phyloP scores from a whole-genome alignment of 92 coral and sea anemone species.

The Desmophyllum pertusum region DNA sequence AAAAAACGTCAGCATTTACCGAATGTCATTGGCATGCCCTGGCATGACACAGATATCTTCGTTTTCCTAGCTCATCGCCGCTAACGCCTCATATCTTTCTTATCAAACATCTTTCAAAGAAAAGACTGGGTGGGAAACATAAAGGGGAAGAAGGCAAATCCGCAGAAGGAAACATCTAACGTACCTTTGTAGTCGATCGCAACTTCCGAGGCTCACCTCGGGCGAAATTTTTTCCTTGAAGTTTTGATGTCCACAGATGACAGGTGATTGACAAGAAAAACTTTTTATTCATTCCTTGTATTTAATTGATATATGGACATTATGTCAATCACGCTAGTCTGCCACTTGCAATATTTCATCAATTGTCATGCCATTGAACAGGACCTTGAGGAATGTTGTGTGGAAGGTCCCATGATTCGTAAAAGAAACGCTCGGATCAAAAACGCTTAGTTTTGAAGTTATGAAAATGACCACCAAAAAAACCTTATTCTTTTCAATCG shows the following conservation, averaged over 20 bases:
- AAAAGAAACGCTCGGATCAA: neutral
- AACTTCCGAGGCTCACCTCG: conserved; percentile 10
- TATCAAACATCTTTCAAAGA: neutral
- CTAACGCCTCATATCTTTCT: neutral
- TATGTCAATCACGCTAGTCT: conserved; percentile 11
- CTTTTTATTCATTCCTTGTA: neutral
- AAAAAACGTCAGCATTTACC: neutral
- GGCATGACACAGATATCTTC: neutral
- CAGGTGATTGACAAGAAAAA: conserved; percentile 27
- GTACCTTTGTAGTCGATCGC: neutral
- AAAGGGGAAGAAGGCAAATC: neutral
- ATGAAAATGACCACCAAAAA: neutral
- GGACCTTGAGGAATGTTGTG: neutral
- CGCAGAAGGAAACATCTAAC: neutral
- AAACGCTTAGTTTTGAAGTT: neutral
- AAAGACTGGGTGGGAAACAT: neutral
- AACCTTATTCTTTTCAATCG: neutral
- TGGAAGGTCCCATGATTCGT: neutral
- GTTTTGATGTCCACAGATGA: conserved; percentile 24
- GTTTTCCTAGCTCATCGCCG: neutral
- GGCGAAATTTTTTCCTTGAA: conserved; percentile 27
- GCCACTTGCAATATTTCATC: neutral
- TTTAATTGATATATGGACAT: conserved; percentile 11
- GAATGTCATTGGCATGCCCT: neutral
- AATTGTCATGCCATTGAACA: neutral